Evolutionary conservation across 2,113 vertebrate species (phyloP), one percentile per base, ranked within the genome.

Genomic region (Zootoca vivipara): DNA sequence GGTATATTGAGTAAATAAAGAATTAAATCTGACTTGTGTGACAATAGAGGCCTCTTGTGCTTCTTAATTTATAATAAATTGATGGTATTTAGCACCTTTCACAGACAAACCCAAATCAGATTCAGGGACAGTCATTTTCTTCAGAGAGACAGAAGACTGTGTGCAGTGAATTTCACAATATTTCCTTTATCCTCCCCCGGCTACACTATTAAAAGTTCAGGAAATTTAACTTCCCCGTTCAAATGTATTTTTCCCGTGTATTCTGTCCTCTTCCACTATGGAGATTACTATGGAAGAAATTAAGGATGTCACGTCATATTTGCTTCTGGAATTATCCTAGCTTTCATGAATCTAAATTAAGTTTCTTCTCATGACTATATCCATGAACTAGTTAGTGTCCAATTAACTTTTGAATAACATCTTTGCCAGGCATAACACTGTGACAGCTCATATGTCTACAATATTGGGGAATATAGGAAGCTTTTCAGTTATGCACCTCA

Each of bases 341-440:
- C 72, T 82, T 69, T 89, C 78, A 86, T 89, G 78, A 82, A 67
- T 75, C 40, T 82, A 80, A 89, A 35, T 81, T 52, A 81, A 74
- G 52, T 46, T 56, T 85, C 78, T 82, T 69, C 72, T 69, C 42
- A 40, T 77, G 70, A 33, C 67, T 85, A 85, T 86, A 86, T 85
- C 78, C 13, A n/a, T 69, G 84, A 89, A 89, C 70, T 86, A 77
- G 78, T 82, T 82, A 70, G 58, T 33, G 33, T 82, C 78, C 89
- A 89, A 89, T 89, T 89, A 89, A 69, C 35, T 81, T 73, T 64
- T 73, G 69, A 89, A 89, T 28, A 85, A 89, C 79, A 77, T 58
- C 62, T 75, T 69, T 4, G 10, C 75, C 38, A 52, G 69, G 69
- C 40, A 85, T 67, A 42, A 26, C 67, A 58, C 40, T 38, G 42